Evolutionary conservation across 2,888 invertebrate genomes (phyloP), one percentile per base, ranked within the genome.

Genomic region (Dorcus parallelipipedus): DNA sequence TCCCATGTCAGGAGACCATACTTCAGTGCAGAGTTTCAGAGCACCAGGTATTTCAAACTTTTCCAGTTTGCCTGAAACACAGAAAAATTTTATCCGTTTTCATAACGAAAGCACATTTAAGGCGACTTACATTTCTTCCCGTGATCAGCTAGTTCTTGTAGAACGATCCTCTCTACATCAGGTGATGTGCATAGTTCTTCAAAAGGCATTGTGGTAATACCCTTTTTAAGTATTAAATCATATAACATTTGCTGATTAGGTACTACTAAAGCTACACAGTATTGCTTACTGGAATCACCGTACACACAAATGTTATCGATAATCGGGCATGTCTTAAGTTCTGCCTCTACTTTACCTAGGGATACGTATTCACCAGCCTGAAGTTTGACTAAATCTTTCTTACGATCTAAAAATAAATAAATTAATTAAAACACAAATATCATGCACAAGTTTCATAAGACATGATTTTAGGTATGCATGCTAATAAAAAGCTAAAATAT

Each of bases 311-410:
- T 91, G 80, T 98, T 98, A 78, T 99, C 98, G 52, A 99, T 91
- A 38, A 96, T 79, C 7, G 96, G 90, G 71, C 93, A 95, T 8
- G 97, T 95, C 79, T 97, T 96, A 69, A 99, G 81, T 75, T 93
- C 93, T 0, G 97, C 89, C 76, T 99, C 99, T 41, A 97, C 95
- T 80, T 96, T 97, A 62, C 96, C 97, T 50, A 99, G 83, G 0
- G 97, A 97, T 17, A 99, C 94, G 79, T 99, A 99, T 80, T 99
- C 99, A 64, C 99, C 99, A 33, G 94, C 91, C 79, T 98, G 96
- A 53, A 99, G 84, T 79, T 99, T 99, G 41, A 99, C 96, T 67
- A 99, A 84, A 82, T 99, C 99, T 81, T 99, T 99, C 82, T 98
- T 99, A 68, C 99, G 93, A 80, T 99, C 97, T 97, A 79, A 8